Conservation (phyloP, 2,797 vertebrate species). For the Delichon dasypus region DNA sequence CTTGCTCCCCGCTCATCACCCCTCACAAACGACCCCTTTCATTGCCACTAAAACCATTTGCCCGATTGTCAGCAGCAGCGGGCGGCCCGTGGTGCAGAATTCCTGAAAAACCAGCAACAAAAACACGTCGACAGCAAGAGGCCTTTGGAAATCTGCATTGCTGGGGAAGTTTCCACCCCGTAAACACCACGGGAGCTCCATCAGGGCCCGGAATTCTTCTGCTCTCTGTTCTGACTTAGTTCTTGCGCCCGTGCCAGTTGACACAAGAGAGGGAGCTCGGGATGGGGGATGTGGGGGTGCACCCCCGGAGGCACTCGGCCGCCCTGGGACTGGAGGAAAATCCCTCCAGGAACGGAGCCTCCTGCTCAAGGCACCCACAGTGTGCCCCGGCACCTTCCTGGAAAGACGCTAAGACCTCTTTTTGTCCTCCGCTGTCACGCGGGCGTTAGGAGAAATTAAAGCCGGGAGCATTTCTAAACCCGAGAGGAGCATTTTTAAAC, state of each 20-base stretch:
- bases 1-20: neutral
- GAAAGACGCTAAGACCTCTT: neutral
- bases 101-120: neutral
- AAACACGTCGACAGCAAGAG: neutral
- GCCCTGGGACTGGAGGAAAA: neutral
- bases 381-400: neutral
- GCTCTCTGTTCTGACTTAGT: conserved; percentile 52
- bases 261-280: neutral
- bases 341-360: neutral
- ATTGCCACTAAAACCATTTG: neutral
- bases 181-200: conserved; percentile 10
- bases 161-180: conserved; percentile 50
- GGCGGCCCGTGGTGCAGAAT: neutral
- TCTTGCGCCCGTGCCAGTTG: neutral
- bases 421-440: neutral
- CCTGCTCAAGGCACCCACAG: neutral
- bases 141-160: conserved; percentile 28
- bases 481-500: neutral
- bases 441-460: neutral
- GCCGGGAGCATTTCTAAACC: neutral
- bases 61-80: conserved; percentile 21
- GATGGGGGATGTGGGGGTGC: neutral
- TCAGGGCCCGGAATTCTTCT: conserved; percentile 13
- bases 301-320: neutral
- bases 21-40: neutral